Evolutionary conservation across 2,888 invertebrate species (phyloP), one percentile per base, ranked within the genome.

Genomic region (Malachius bipustulatus): DNA sequence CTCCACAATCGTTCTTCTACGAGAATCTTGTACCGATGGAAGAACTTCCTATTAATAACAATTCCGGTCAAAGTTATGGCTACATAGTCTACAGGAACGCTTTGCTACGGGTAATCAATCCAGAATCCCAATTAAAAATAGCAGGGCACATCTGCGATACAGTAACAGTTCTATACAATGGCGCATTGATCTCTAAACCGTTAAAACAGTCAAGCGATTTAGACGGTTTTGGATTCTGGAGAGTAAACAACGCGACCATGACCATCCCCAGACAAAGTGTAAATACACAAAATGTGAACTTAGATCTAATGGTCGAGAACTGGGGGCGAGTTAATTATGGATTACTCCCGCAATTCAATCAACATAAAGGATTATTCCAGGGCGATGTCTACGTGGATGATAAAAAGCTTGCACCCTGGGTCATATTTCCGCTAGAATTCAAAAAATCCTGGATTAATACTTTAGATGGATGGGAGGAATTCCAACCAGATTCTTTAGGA

Each of bases 241-340:
- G 54, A 19, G 33, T 46, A 19, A 46, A 46, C 35, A 47, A 61
- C 42, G 50, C 51, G 2, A 47, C 42, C 6, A 42, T 59, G 12
- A 43, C 40, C 15, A 29, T 28, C 42, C 44, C 2, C 40, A 46
- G 2, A 38, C 44, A 19, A 43, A 42, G 29, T 38, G 24, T 44
- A 15, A 38, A 43, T 24, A 29, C 48, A 10, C 43, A 42, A 3
- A 44, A 49, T 3, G 48, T 49, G 11, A 54, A 53, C n/a, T 38
- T 69, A 14, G 60, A 63, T 33, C 38, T 69, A 4, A 46, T 73
- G 2, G 63, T 66, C 2, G 90, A 91, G 62, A 85, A 82, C 56
- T 82, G 83, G 65, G 91, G 91, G 6, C 69, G 88, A 34, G 71
- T 83, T 29, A 85, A 85, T 57, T 57, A 48, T 40, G 59, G 57